Conservation (phyloP, 92 coral and sea anemone species). For the Pocillopora grandis region DNA sequence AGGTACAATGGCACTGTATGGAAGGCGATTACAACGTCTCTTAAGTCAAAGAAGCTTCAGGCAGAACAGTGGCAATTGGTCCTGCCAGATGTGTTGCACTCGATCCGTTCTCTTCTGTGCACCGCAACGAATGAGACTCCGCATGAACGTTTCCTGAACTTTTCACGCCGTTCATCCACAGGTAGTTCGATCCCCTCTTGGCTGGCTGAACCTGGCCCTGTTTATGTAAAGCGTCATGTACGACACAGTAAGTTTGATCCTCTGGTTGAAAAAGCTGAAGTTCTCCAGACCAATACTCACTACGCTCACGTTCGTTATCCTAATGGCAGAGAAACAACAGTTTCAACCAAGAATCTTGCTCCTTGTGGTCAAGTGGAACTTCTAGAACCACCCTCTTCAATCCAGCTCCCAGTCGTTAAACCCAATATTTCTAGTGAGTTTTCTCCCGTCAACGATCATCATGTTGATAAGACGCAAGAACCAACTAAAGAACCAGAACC, state of each 20-base stretch:
- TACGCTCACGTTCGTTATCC: slow-evolving; percentile 44
- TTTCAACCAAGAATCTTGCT: slow-evolving; percentile 27
- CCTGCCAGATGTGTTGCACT: no score
- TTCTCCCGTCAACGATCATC: neutral
- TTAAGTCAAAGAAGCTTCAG: no score
- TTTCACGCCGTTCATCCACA: slow-evolving; percentile 51
- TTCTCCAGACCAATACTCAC: slow-evolving; percentile 42
- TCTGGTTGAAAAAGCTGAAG: slow-evolving; percentile 57
- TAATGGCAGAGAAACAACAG: slow-evolving; percentile 49
- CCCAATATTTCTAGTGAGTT: neutral
- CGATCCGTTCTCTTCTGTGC: no score
- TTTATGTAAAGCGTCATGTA: slow-evolving; percentile 49
- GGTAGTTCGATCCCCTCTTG: slow-evolving; percentile 60
- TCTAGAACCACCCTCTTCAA: no score
- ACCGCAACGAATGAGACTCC: no score
- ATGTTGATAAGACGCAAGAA: neutral
- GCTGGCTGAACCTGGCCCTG: slow-evolving; percentile 57
- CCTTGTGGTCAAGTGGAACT: neutral
- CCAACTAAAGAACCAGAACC: slow-evolving; percentile 8
- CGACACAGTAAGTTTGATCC: slow-evolving; percentile 59
- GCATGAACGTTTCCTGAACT: neutral
- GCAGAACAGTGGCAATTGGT: no score
- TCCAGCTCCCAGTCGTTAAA: no score
- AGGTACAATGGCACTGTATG: no score
- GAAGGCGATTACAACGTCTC: no score